Evolutionary conservation across 1,140 invertebrate genomes (phyloP).

Genomic region (Pantala flavescens): DNA sequence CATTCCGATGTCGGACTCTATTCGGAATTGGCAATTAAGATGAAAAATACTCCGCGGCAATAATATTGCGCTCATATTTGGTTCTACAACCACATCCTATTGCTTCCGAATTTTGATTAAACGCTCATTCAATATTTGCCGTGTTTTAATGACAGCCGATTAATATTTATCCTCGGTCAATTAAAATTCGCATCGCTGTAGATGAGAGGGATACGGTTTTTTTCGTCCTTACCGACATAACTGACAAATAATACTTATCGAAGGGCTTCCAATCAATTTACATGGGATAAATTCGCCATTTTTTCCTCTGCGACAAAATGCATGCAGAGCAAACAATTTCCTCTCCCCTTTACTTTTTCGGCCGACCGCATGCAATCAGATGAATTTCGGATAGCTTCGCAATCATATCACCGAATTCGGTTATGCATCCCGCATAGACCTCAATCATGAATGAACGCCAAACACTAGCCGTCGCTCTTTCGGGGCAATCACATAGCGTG

Average conservation of each 20-base stretch:
- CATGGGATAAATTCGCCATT: not conserved
- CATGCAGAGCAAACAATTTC: conserved; percentile 6
- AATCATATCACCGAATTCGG: not conserved
- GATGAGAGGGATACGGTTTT: too few species aligned
- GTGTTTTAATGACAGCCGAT: not conserved
- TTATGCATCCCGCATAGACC: not conserved
- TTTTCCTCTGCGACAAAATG: conserved; percentile 1
- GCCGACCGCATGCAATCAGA: not conserved
- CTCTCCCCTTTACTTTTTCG: not conserved
- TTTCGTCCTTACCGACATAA: not conserved
- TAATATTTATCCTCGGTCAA: not conserved
- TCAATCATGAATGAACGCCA: not conserved
- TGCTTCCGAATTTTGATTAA: not conserved
- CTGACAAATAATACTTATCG: not conserved
- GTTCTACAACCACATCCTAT: too few species aligned
- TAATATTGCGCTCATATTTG: too few species aligned
- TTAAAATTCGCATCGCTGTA: not conserved
- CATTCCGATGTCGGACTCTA: too few species aligned
- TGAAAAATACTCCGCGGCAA: too few species aligned
- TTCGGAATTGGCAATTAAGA: too few species aligned
- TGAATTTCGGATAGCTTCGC: not conserved
- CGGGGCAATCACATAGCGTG: not conserved
- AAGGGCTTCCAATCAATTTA: not conserved
- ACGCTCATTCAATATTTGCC: not conserved
- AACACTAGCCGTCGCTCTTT: not conserved